A percentile compares a stretch with the other conserved stretches of the same genome.
phyloP scores from a whole-genome alignment of 2,797 vertebrate species.

The Karalla daura region DNA sequence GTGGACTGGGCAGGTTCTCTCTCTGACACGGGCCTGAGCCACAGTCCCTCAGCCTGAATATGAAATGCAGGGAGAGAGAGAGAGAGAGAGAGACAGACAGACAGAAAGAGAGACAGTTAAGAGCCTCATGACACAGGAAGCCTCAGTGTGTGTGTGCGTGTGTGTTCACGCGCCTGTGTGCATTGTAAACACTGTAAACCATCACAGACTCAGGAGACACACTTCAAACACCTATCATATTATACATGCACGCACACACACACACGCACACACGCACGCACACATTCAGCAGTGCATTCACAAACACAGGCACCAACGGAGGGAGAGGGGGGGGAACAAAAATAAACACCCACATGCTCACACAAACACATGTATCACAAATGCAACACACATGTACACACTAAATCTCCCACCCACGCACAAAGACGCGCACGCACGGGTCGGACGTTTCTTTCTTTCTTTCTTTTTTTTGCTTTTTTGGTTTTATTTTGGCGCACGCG shows the following conservation, averaged over 20 bases:
- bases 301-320: constrained; percentile 29
- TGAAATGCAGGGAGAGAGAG: constrained; percentile 70
- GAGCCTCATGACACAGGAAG: constrained; percentile 66
- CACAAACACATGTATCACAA: constrained; percentile 57
- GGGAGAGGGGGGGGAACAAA: constrained; percentile 5
- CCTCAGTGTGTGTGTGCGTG: constrained; percentile 31
- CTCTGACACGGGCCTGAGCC: constrained; percentile 66
- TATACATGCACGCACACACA: constrained; percentile 39
- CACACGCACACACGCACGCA: constrained; percentile 21
- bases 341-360: constrained; percentile 58
- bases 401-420: constrained; percentile 36
- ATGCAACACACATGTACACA: constrained; percentile 33
- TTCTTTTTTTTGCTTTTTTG: constrained; percentile 36
- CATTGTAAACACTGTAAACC: constrained; percentile 55
- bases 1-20: constrained; percentile 73
- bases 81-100: too few species aligned
- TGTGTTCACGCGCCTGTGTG: constrained; percentile 21
- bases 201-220: constrained; percentile 62
- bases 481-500: constrained; percentile 22
- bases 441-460: too few species aligned
- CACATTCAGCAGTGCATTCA: constrained; percentile 39
- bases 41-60: constrained; percentile 75
- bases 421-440: constrained; percentile 2
- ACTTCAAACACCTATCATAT: constrained; percentile 72
- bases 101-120: constrained; percentile 66